These are phyloP conservation scores for Callaeas wilsoni DNA, from an alignment of 2,113 vertebrate genomes.

Conservation along the genomic window DNA sequence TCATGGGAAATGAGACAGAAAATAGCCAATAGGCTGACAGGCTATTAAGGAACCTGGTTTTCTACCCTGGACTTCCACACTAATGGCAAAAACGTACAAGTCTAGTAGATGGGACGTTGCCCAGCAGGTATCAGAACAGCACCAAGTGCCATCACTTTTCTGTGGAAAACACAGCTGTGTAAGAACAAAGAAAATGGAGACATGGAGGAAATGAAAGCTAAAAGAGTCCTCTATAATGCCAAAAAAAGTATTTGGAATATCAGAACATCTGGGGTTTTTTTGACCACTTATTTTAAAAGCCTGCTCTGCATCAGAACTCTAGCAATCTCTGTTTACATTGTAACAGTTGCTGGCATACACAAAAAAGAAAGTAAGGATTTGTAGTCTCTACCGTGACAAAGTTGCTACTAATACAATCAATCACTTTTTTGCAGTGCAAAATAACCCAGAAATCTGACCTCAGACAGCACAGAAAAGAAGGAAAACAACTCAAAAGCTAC, in stretches of 20 bases:
- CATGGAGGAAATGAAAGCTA: neutral
- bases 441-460: neutral
- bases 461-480: neutral
- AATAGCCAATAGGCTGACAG: neutral
- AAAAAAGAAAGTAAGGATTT: neutral
- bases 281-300: neutral
- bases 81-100: neutral
- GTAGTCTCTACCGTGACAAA: neutral
- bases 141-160: neutral
- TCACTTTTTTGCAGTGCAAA: neutral
- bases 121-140: neutral
- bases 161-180: neutral
- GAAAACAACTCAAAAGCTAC: neutral
- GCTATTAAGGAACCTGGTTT: neutral
- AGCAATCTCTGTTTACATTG: neutral
- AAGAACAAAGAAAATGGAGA: neutral
- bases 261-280: neutral
- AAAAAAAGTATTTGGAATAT: neutral
- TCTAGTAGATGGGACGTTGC: neutral
- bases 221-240: neutral
- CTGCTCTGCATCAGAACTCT: neutral
- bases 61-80: neutral
- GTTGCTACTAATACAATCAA: neutral
- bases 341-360: neutral
- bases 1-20: neutral